phyloP scores from a whole-genome alignment of 37 sponge, comb jelly and placozoan genomes.

The Cladorhizidae sp. region DNA sequence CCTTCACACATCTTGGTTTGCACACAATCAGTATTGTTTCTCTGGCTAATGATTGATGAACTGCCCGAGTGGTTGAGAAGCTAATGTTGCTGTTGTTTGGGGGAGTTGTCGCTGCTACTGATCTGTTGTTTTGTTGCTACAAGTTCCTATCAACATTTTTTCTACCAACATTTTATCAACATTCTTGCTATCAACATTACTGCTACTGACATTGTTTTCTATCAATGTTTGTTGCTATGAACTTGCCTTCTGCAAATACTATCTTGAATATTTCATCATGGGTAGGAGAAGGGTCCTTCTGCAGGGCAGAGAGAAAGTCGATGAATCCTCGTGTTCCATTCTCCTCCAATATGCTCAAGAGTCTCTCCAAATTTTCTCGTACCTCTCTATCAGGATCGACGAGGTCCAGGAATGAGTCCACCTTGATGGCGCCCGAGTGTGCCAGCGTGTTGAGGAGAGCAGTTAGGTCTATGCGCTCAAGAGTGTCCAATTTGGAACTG shows the following conservation, averaged over 20 bases:
- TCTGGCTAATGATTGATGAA: too few relatives aligned
- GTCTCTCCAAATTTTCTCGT: slow-evolving; percentile 22
- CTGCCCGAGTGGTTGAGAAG: too few relatives aligned
- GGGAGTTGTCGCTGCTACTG: too few relatives aligned
- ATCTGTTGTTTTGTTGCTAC: too few relatives aligned
- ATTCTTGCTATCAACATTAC: too few relatives aligned
- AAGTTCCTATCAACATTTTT: too few relatives aligned
- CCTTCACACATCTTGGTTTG: too few relatives aligned
- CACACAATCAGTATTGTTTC: too few relatives aligned
- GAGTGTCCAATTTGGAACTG: background rate
- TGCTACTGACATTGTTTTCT: too few relatives aligned
- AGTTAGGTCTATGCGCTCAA: background rate
- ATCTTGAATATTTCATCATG: slow-evolving; percentile 14
- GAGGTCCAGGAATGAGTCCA: slow-evolving; percentile 29
- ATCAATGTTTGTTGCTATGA: background rate
- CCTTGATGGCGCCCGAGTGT: background rate
- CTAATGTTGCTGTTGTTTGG: too few relatives aligned
- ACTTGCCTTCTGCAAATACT: slow-evolving; percentile 15
- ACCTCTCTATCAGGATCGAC: slow-evolving; percentile 8
- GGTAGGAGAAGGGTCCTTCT: background rate
- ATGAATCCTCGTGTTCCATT: slow-evolving; percentile 42
- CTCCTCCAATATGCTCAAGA: slow-evolving; percentile 23
- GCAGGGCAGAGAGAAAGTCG: slow-evolving; percentile 21
- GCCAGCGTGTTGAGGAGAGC: slow-evolving; percentile 17
- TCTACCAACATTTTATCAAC: too few relatives aligned